phyloP scores from a whole-genome alignment of 1,140 invertebrate genomes.

The Drosophila hydei region DNA sequence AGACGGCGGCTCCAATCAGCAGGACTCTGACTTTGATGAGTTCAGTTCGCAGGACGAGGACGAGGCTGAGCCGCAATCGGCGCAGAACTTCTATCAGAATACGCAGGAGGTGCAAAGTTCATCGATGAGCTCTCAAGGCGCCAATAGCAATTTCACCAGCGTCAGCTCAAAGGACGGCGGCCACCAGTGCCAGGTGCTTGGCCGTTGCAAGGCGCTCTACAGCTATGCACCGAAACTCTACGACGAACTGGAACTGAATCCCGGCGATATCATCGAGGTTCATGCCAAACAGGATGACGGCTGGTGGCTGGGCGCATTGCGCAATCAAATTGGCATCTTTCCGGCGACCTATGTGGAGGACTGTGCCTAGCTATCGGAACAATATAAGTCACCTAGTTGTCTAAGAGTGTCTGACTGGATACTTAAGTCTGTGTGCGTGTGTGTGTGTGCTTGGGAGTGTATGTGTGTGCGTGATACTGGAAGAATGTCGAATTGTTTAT shows the following conservation, averaged over 20 bases:
- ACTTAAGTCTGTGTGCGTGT: slow-evolving; percentile 18
- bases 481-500: slow-evolving; percentile 34
- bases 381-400: slow-evolving; percentile 49
- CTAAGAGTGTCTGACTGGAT: slow-evolving; percentile 6
- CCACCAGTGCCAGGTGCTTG: slow-evolving; percentile 47
- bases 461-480: neutral
- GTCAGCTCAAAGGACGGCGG: slow-evolving; percentile 25
- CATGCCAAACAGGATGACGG: slow-evolving; percentile 96
- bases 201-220: slow-evolving; percentile 91
- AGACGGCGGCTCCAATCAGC: slow-evolving; percentile 92
- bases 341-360: slow-evolving; percentile 96
- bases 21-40: slow-evolving; percentile 92
- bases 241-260: slow-evolving; percentile 93
- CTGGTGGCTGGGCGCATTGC: slow-evolving; percentile 96
- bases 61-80: slow-evolving; percentile 84
- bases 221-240: slow-evolving; percentile 94
- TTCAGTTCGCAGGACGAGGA: slow-evolving; percentile 89
- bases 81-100: slow-evolving; percentile 71
- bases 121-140: slow-evolving; percentile 31
- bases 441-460: slow-evolving; percentile 9
- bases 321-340: slow-evolving; percentile 94
- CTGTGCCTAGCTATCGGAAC: slow-evolving; percentile 70
- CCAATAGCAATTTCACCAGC: slow-evolving; percentile 21
- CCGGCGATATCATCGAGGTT: slow-evolving; percentile 94
- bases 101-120: slow-evolving; percentile 61